phyloP scores from a whole-genome alignment of 2,797 vertebrate species.

The Myotis pilosus region DNA sequence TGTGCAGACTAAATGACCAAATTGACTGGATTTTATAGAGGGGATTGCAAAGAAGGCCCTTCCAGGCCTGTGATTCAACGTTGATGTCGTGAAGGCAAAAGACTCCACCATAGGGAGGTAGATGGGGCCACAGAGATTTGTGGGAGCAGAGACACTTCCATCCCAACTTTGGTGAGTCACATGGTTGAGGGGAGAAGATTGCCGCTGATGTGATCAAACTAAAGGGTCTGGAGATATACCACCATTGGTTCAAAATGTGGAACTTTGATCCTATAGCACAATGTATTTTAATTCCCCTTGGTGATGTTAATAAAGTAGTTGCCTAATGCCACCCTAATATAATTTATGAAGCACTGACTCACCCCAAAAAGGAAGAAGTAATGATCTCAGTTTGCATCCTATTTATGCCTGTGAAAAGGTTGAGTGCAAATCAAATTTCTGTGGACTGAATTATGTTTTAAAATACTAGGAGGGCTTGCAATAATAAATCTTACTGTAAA shows the following conservation, averaged over 20 bases:
- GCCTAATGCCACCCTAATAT: background rate
- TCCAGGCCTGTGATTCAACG: background rate
- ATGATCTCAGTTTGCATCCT: background rate
- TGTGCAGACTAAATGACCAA: background rate
- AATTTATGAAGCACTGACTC: slow-evolving; percentile 18
- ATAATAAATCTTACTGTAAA: background rate
- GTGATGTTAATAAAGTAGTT: slow-evolving; percentile 50
- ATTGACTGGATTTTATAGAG: background rate
- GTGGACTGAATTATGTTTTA: slow-evolving; percentile 14
- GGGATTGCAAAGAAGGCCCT: background rate
- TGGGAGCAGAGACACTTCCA: background rate
- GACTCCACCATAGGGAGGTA: background rate
- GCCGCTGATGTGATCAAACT: background rate
- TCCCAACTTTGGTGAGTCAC: background rate
- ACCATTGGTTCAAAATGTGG: slow-evolving; percentile 41
- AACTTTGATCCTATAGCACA: slow-evolving; percentile 60
- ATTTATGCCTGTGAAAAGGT: background rate
- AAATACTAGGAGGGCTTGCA: background rate
- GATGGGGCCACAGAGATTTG: background rate
- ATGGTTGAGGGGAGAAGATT: background rate
- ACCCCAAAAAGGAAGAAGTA: slow-evolving; percentile 27
- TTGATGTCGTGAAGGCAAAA: background rate
- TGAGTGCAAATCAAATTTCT: background rate
- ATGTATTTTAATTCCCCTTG: slow-evolving; percentile 49
- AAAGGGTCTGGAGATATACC: slow-evolving; percentile 28